phyloP scores from a whole-genome alignment of 2,888 invertebrate species.

The Parnassius apollo region DNA sequence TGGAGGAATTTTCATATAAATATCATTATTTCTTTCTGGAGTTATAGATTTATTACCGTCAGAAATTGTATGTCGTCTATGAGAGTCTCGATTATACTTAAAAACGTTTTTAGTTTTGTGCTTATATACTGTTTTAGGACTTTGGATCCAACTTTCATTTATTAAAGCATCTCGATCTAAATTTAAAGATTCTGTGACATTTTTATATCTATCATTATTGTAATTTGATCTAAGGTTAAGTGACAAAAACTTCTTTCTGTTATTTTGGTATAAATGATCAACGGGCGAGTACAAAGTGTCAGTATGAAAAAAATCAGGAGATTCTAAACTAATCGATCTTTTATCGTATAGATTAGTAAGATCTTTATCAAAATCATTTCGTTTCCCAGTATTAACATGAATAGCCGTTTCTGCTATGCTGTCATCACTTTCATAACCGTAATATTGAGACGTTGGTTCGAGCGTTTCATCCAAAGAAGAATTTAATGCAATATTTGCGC shows the following conservation, averaged over 20 bases:
- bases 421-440: slow-evolving; percentile 77
- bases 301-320: slow-evolving; percentile 3
- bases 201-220: slow-evolving; percentile 32
- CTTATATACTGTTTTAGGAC: slow-evolving; percentile 4
- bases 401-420: slow-evolving; percentile 78
- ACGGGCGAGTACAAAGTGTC: not conserved
- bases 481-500: slow-evolving; percentile 10
- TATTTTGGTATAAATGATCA: slow-evolving; percentile 11
- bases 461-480: slow-evolving; percentile 10
- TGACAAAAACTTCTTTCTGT: slow-evolving; percentile 54
- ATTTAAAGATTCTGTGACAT: not conserved
- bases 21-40: slow-evolving; percentile 45
- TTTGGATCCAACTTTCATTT: not conserved
- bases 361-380: slow-evolving; percentile 43
- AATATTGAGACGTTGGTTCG: slow-evolving; percentile 53
- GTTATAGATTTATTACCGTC: slow-evolving; percentile 30
- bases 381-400: slow-evolving; percentile 65
- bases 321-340: slow-evolving; percentile 1
- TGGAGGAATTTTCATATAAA: slow-evolving; percentile 54
- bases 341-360: slow-evolving; percentile 26
- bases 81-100: slow-evolving; percentile 38
- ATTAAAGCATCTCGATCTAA: slow-evolving; percentile 2
- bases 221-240: slow-evolving; percentile 58
- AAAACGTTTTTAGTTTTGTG: slow-evolving; percentile 34
- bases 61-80: slow-evolving; percentile 28